Conservation (phyloP, 2,797 vertebrate genomes). For the Eulemur coronatus region DNA sequence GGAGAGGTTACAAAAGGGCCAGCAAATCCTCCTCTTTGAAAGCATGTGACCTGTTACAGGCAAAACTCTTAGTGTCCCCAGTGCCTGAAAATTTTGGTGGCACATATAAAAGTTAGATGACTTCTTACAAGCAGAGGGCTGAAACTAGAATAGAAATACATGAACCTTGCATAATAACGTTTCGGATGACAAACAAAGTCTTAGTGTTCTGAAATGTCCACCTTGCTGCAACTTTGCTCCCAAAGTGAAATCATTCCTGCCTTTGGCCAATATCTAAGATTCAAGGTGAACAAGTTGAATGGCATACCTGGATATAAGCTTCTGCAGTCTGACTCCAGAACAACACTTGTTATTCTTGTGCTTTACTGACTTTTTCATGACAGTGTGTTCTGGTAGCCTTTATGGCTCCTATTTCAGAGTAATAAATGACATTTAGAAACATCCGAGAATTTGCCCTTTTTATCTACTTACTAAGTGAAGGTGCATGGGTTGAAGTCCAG, state of each 20-base stretch:
- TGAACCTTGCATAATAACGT: background rate
- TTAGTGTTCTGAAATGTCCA: background rate
- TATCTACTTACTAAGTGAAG: background rate
- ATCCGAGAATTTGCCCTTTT: background rate
- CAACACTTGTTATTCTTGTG: background rate
- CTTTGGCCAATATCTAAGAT: background rate
- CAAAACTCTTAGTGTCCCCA: background rate
- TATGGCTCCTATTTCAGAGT: background rate
- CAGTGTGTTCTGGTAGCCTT: background rate
- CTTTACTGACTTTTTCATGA: background rate
- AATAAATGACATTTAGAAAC: background rate
- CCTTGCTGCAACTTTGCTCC: background rate
- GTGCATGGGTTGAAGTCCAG: background rate
- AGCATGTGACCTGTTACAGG: background rate
- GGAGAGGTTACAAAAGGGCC: background rate
- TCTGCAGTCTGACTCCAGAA: background rate
- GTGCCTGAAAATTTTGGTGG: background rate
- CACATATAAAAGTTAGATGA: background rate
- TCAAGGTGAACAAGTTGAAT: background rate
- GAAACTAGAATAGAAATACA: background rate
- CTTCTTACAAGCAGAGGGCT: background rate
- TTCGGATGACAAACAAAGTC: background rate
- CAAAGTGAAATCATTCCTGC: background rate
- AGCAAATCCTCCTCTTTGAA: background rate
- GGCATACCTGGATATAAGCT: background rate